Percentiles rank a stretch among this genome's conserved stretches.
phyloP scores from a whole-genome alignment of 1,140 invertebrate species.

The Argopecten irradians region DNA sequence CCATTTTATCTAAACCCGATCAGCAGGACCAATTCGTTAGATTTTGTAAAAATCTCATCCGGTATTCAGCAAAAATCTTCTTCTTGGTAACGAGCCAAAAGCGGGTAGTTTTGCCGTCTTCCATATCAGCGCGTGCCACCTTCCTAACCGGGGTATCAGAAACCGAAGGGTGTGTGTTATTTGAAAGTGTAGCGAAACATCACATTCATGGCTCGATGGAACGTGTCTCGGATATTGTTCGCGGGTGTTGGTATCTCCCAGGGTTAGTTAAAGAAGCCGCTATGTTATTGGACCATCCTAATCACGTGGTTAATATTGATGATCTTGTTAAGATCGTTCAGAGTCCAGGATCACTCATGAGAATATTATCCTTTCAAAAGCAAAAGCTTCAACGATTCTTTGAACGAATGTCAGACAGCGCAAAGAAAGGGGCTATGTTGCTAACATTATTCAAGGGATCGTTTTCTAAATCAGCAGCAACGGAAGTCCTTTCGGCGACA shows the following conservation, averaged over 20 bases:
- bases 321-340: neutral
- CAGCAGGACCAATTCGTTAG: neutral
- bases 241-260: constrained; percentile 24
- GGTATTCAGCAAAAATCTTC: neutral
- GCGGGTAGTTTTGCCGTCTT: neutral
- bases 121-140: neutral
- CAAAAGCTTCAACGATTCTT: constrained; percentile 18
- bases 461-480: constrained; percentile 20
- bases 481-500: neutral
- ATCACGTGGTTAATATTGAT: neutral
- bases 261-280: constrained; percentile 24
- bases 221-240: neutral
- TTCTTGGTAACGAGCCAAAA: constrained; percentile 22
- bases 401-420: neutral
- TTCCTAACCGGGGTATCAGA: neutral
- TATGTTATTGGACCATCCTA: neutral
- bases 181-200: neutral
- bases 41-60: neutral
- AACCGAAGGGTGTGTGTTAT: neutral
- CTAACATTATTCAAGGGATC: constrained; percentile 14
- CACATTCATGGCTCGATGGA: neutral
- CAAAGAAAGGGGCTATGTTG: neutral
- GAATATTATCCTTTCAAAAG: constrained; percentile 20
- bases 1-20: neutral
- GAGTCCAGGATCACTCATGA: neutral